Conservation (phyloP, 1,140 invertebrate species). For the Drosophila auraria region DNA sequence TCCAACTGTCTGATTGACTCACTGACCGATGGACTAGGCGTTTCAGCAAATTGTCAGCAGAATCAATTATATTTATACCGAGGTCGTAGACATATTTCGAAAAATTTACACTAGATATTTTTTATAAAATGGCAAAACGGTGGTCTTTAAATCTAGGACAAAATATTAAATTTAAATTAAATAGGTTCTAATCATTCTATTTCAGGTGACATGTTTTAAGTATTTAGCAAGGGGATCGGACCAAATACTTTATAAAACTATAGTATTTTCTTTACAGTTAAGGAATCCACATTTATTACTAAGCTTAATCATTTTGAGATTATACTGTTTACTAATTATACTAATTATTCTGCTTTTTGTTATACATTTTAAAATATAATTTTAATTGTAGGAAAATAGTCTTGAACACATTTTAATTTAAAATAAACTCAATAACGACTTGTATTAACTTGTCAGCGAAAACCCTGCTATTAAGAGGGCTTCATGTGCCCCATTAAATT, state of each 20-base stretch:
- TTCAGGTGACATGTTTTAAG: not conserved
- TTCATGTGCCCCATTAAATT: not conserved
- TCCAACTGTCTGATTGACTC: constrained; percentile 30
- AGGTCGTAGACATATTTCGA: no score
- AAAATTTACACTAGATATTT: not conserved
- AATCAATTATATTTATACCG: constrained; percentile 4
- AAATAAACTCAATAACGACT: not conserved
- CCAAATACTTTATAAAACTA: not conserved
- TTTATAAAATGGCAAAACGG: no score
- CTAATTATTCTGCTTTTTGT: not conserved
- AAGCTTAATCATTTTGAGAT: not conserved
- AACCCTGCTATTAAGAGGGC: not conserved
- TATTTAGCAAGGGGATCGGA: not conserved
- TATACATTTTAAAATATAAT: not conserved
- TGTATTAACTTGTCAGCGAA: not conserved
- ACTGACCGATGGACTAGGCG: constrained; percentile 27
- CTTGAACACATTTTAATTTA: no score
- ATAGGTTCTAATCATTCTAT: not conserved
- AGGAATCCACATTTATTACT: not conserved
- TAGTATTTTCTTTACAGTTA: not conserved
- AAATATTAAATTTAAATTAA: not conserved
- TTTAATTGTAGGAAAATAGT: no score
- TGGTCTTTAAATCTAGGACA: not conserved
- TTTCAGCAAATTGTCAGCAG: not conserved
- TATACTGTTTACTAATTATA: not conserved